These are phyloP conservation scores for Daubentonia madagascariensis DNA, from an alignment of 2,113 vertebrate species.

Conservation along the genomic window DNA sequence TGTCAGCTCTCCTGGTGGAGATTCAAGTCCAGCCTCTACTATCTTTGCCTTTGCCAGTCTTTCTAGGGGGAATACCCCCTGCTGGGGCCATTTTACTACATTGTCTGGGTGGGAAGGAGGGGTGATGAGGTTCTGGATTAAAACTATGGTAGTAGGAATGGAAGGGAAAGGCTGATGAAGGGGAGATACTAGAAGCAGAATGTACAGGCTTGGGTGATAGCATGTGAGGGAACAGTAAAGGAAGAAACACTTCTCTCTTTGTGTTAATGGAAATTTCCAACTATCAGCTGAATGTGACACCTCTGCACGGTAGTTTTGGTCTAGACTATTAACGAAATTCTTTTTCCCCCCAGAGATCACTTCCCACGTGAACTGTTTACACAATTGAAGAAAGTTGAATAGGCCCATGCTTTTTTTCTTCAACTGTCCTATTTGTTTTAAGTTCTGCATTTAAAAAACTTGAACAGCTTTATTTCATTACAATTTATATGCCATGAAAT, in stretches of 20 bases:
- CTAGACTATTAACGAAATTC: background rate
- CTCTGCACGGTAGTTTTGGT: background rate
- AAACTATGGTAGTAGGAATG: background rate
- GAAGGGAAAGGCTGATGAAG: background rate
- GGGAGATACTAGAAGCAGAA: background rate
- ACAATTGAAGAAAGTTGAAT: background rate
- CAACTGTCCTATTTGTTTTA: background rate
- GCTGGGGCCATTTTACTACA: background rate
- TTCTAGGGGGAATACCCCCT: background rate
- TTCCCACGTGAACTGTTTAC: background rate
- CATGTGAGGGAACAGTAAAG: background rate
- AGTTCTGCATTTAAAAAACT: background rate
- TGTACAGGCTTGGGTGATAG: background rate
- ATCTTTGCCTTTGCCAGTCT: background rate
- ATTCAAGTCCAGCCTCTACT: background rate
- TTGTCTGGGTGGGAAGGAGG: background rate
- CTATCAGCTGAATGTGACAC: background rate
- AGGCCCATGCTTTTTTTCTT: background rate
- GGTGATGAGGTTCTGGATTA: background rate
- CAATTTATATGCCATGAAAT: background rate
- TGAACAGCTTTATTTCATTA: background rate
- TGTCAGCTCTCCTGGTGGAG: background rate
- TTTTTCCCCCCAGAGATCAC: background rate
- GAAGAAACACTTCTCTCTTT: background rate
- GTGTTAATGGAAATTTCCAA: background rate